phyloP scores from a whole-genome alignment of 92 coral and sea anemone genomes.

The Plumapathes pennacea region DNA sequence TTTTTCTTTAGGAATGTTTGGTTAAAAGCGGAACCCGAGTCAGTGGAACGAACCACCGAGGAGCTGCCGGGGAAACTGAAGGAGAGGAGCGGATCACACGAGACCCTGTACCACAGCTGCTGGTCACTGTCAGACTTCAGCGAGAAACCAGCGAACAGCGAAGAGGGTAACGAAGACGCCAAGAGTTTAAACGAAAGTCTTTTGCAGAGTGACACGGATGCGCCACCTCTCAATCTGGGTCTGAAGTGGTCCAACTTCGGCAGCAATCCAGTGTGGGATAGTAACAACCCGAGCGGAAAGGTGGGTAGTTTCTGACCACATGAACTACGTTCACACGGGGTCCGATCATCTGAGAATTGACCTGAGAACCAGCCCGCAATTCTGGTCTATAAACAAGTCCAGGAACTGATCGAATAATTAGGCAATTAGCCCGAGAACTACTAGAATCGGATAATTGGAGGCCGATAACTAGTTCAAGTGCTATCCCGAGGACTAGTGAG shows the following conservation, averaged over 20 bases:
- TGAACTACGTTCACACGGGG: too few relatives aligned
- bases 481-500: too few relatives aligned
- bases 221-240: constrained; percentile 74
- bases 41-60: constrained; percentile 16
- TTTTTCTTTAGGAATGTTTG: constrained; percentile 77
- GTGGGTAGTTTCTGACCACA: too few relatives aligned
- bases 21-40: constrained; percentile 67
- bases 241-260: constrained; percentile 73
- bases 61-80: constrained; percentile 36
- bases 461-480: too few relatives aligned
- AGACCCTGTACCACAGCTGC: constrained; percentile 95
- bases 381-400: too few relatives aligned
- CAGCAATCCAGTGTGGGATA: constrained; percentile 70
- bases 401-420: too few relatives aligned
- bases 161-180: constrained; percentile 65
- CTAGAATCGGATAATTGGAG: too few relatives aligned
- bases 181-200: constrained; percentile 73
- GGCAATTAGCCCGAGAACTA: too few relatives aligned
- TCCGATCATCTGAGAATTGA: too few relatives aligned
- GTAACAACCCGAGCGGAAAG: too few relatives aligned
- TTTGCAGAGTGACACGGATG: constrained; percentile 66
- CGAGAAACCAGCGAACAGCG: constrained; percentile 27
- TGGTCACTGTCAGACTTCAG: constrained; percentile 87
- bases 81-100: constrained; percentile 83
- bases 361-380: too few relatives aligned